These are phyloP conservation scores for Diaperis boleti DNA, from an alignment of 2,888 invertebrate genomes.

Conservation along the genomic window DNA sequence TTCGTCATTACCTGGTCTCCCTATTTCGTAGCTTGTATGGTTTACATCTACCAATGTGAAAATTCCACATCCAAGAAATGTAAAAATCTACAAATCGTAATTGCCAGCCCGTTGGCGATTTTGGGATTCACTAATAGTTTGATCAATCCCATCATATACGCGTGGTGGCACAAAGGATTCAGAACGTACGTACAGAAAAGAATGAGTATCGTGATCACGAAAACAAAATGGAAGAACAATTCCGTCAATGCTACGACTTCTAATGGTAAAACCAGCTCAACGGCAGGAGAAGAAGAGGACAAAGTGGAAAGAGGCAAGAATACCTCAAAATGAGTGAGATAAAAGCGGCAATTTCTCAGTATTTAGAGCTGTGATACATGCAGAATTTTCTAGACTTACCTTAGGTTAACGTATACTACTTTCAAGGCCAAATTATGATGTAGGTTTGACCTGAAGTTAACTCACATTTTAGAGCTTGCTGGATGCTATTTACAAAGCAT, in stretches of 20 bases:
- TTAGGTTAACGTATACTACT: too few species aligned
- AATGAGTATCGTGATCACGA: conserved; percentile 51
- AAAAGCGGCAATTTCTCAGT: not conserved
- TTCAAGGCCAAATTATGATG: too few species aligned
- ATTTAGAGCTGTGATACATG: conserved; percentile 7
- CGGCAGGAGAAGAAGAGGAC: not conserved
- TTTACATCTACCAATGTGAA: conserved; percentile 66
- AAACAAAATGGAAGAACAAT: conserved; percentile 37
- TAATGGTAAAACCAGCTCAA: not conserved
- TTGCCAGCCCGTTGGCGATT: conserved; percentile 72
- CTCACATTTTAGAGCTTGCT: too few species aligned
- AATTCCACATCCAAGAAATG: conserved; percentile 61
- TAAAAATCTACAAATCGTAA: conserved; percentile 66
- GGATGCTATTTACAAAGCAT: too few species aligned
- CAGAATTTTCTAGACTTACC: not conserved
- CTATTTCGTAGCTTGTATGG: conserved; percentile 71
- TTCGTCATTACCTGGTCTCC: conserved; percentile 75
- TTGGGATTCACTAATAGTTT: conserved; percentile 74
- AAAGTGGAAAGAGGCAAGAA: conserved; percentile 11
- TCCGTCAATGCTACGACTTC: conserved; percentile 5
- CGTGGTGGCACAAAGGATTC: conserved; percentile 80
- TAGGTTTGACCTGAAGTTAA: too few species aligned
- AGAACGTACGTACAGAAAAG: conserved; percentile 67
- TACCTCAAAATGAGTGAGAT: not conserved
- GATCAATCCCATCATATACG: conserved; percentile 76